phyloP scores from a whole-genome alignment of 1,140 invertebrate species.

The Drosophila teissieri region DNA sequence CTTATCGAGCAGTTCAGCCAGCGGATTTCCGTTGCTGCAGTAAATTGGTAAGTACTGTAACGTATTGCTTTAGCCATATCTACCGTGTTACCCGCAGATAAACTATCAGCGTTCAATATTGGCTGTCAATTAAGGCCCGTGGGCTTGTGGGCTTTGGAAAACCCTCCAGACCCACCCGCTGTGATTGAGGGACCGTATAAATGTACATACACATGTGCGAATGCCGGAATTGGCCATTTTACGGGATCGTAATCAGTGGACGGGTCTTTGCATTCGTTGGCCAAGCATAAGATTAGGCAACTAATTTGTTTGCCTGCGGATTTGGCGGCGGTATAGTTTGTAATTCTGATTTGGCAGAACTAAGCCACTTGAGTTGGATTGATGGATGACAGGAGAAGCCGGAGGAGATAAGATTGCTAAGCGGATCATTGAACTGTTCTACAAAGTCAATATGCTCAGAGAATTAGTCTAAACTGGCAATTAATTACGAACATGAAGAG shows the following conservation, averaged over 20 bases:
- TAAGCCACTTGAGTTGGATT: constrained; percentile 7
- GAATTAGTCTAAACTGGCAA: constrained; percentile 24
- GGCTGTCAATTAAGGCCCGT: constrained; percentile 23
- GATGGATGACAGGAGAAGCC: constrained; percentile 29
- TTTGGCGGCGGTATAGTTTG: constrained; percentile 29
- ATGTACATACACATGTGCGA: too few relatives aligned
- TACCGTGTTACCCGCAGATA: constrained; percentile 20
- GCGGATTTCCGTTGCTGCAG: constrained; percentile 3
- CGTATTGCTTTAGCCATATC: constrained; percentile 2
- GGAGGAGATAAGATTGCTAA: constrained; percentile 28
- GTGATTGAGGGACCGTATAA: constrained; percentile 30
- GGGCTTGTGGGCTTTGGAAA: constrained; percentile 15
- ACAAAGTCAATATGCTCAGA: constrained; percentile 15
- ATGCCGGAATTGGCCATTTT: constrained; percentile 17
- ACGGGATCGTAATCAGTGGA: constrained; percentile 22
- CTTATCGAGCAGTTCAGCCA: neutral
- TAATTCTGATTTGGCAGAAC: constrained; percentile 34
- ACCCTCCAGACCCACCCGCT: constrained; percentile 23
- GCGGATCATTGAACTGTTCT: constrained; percentile 44
- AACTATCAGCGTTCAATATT: constrained; percentile 51
- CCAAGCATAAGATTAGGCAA: constrained; percentile 36
- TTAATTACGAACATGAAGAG: constrained; percentile 29
- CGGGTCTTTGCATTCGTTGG: constrained; percentile 5
- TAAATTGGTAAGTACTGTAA: constrained; percentile 43
- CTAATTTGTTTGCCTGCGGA: constrained; percentile 24